Percentiles rank a stretch among this genome's conserved stretches.
Conservation (phyloP, 2,888 invertebrate species). For the Erebia ligea region DNA sequence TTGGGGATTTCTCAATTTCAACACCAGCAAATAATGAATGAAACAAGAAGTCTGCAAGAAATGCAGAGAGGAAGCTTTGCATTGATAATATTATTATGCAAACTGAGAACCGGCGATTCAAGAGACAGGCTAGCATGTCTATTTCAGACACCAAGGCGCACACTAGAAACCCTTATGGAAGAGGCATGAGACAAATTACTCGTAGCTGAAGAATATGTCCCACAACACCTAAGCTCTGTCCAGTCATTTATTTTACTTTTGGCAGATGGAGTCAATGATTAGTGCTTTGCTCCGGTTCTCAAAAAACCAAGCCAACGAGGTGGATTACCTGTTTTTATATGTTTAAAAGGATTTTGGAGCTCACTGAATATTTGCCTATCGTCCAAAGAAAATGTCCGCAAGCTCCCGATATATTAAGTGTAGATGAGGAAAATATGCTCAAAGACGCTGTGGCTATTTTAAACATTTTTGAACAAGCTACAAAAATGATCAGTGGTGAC, state of each 20-base stretch:
- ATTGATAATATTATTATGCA: background rate
- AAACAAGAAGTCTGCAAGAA: background rate
- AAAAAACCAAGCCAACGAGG: no score
- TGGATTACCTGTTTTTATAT: background rate
- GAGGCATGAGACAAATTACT: background rate
- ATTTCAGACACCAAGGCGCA: constrained; percentile 1
- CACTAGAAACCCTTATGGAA: background rate
- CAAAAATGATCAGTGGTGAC: constrained; percentile 4
- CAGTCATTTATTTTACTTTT: no score
- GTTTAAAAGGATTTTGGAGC: constrained; percentile 1
- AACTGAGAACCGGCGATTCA: constrained; percentile 1
- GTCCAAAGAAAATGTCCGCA: background rate
- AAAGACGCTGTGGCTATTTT: constrained; percentile 2
- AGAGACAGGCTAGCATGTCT: constrained; percentile 1
- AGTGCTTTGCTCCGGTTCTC: no score
- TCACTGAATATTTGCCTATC: background rate
- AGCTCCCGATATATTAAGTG: background rate
- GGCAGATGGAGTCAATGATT: no score
- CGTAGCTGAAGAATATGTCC: constrained; percentile 3
- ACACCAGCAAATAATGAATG: constrained; percentile 2
- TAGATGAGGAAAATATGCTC: constrained; percentile 4
- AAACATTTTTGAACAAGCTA: background rate
- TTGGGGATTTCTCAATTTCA: background rate
- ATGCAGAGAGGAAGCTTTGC: background rate
- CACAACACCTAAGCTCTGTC: background rate